Conservation (phyloP, 1,140 invertebrate species). For the Drosophila saltans region DNA sequence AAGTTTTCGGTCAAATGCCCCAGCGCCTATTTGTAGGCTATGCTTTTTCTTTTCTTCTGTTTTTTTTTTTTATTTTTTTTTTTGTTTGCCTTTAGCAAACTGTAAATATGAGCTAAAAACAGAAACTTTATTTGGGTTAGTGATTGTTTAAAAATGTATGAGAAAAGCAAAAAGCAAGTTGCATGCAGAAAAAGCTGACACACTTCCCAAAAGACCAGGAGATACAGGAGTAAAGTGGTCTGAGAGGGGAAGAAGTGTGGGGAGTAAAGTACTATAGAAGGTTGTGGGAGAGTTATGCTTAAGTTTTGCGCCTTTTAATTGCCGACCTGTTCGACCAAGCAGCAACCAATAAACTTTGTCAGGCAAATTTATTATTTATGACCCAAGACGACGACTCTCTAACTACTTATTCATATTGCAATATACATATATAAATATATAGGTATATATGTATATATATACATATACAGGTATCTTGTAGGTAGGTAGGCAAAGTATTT, state of each 20-base stretch:
- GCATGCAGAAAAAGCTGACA: conserved; percentile 6
- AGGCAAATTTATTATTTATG: conserved; percentile 17
- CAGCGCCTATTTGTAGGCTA: conserved; percentile 35
- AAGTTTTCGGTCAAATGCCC: conserved; percentile 3
- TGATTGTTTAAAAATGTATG: conserved; percentile 75
- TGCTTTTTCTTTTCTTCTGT: conserved; percentile 13
- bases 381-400: conserved; percentile 14
- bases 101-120: conserved; percentile 56
- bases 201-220: conserved; percentile 8
- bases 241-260: no score
- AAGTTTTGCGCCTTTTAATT: conserved; percentile 15
- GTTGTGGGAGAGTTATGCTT: conserved; percentile 2
- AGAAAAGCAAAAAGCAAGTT: conserved; percentile 26
- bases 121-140: conserved; percentile 73
- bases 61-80: no score
- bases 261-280: not conserved
- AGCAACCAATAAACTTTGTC: conserved; percentile 14
- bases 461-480: not conserved
- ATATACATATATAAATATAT: not conserved
- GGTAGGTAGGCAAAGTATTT: conserved; percentile 8
- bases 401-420: conserved; percentile 14
- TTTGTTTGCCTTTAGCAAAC: conserved; percentile 52
- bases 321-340: conserved; percentile 7
- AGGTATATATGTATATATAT: not conserved
- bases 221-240: not conserved